These are phyloP conservation scores for Acronicta alni DNA, from an alignment of 2,888 invertebrate genomes.

Conservation along the genomic window DNA sequence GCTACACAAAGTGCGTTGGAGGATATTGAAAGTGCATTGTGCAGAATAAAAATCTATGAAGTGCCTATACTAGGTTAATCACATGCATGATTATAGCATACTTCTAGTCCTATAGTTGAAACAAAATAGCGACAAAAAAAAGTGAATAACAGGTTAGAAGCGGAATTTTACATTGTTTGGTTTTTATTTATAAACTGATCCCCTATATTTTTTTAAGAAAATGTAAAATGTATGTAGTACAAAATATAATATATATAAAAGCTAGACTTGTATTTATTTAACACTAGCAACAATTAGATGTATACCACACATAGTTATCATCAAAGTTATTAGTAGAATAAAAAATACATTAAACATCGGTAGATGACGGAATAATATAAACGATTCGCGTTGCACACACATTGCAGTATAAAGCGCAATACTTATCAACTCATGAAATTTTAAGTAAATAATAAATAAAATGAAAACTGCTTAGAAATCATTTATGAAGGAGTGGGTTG, in stretches of 20 bases:
- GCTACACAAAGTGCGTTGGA: slow-evolving; percentile 46
- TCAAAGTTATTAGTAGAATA: no score
- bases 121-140: slow-evolving; percentile 13
- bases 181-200: slow-evolving; percentile 77
- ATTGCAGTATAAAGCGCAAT: slow-evolving; percentile 36
- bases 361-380: background rate
- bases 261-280: no score
- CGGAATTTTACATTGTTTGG: background rate
- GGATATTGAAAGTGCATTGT: slow-evolving; percentile 27
- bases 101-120: slow-evolving; percentile 18
- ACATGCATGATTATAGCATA: slow-evolving; percentile 38
- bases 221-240: background rate
- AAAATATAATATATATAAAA: background rate
- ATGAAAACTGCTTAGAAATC: no score
- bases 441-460: background rate
- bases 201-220: slow-evolving; percentile 43
- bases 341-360: no score
- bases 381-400: slow-evolving; percentile 16
- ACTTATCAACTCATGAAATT: slow-evolving; percentile 19
- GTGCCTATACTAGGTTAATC: slow-evolving; percentile 30
- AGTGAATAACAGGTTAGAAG: slow-evolving; percentile 7
- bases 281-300: no score
- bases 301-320: no score
- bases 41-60: slow-evolving; percentile 29
- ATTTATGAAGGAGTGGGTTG: no score